Percentiles rank a stretch among this genome's conserved stretches.
These are phyloP conservation scores for Muntiacus muntjak DNA, from an alignment of 2,113 vertebrate genomes.

Conservation along the genomic window DNA sequence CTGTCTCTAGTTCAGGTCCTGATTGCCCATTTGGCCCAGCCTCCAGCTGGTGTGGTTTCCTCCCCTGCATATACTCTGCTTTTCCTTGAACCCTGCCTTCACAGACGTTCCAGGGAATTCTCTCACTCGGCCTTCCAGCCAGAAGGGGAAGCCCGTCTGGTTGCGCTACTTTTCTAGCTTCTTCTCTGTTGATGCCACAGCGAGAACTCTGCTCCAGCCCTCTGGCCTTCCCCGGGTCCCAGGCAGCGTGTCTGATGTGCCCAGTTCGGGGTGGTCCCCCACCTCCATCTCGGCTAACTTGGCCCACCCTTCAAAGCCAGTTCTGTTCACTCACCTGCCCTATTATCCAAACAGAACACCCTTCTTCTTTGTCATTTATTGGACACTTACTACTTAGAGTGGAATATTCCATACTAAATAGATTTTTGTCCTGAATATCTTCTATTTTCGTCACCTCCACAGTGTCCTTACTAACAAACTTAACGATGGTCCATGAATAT, in stretches of 20 bases:
- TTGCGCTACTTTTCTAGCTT: accelerated
- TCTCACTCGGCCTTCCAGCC: neutral
- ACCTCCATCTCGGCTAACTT: neutral
- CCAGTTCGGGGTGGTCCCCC: accelerated
- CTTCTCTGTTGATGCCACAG: accelerated
- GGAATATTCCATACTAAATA: neutral
- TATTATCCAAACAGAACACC: neutral
- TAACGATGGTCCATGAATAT: neutral
- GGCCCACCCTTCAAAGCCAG: neutral
- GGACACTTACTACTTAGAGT: neutral
- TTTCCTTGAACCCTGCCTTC: neutral
- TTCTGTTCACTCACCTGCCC: neutral
- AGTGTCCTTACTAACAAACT: neutral
- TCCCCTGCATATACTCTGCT: neutral
- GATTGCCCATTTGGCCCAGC: neutral
- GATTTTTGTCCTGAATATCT: neutral
- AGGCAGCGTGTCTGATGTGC: neutral
- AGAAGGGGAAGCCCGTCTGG: neutral
- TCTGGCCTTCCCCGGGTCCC: neutral
- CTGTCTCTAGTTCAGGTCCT: too few species aligned
- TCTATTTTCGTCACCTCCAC: neutral
- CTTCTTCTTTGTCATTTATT: neutral
- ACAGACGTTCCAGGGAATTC: neutral
- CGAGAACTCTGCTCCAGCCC: neutral
- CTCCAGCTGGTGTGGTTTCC: too few species aligned